Conservation (phyloP, 37 sponge, comb jelly and placozoan genomes). For the Hormiphora californensis region DNA sequence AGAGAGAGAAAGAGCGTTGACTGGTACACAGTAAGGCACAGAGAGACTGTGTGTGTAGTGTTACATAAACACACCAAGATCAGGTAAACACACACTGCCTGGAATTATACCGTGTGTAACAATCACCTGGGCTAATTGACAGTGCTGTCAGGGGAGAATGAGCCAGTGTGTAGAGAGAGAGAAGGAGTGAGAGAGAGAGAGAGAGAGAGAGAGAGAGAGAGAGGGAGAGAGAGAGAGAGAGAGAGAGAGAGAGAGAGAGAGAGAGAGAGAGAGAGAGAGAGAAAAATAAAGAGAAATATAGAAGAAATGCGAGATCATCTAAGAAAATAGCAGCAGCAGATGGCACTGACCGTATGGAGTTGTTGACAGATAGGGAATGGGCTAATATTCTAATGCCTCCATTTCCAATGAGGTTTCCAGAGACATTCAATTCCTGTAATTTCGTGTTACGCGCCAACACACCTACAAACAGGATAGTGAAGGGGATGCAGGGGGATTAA, state of each 20-base stretch:
- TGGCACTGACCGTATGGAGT: constrained; percentile 22
- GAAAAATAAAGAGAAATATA: neutral
- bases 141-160: no score
- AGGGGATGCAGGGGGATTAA: neutral
- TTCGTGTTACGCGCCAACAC: constrained; percentile 32
- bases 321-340: neutral
- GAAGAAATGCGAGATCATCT: no score
- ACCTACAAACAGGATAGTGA: no score
- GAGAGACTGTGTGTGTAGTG: no score
- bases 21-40: no score
- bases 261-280: neutral
- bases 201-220: neutral
- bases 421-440: neutral
- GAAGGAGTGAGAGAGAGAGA: neutral
- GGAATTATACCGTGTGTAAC: no score
- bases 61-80: no score
- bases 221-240: neutral
- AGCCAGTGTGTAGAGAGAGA: neutral
- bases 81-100: no score
- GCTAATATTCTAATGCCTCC: neutral
- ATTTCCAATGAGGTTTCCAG: constrained; percentile 11
- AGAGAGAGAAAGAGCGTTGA: no score
- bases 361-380: constrained; percentile 54
- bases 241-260: neutral
- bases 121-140: no score